Conservation (phyloP, 2,113 vertebrate species). For the Cyprinodon tularosa region DNA sequence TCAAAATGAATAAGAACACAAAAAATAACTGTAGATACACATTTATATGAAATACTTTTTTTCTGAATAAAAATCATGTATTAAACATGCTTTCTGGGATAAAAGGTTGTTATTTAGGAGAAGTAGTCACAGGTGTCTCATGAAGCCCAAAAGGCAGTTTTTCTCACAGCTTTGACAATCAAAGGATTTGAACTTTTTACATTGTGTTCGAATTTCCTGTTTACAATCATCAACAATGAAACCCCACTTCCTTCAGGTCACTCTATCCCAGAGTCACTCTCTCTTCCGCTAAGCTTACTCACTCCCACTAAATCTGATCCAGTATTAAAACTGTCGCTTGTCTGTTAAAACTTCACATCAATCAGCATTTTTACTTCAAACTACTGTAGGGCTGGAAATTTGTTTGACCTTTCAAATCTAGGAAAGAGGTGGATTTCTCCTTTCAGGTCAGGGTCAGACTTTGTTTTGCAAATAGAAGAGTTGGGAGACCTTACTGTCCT, state of each 20-base stretch:
- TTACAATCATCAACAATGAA: slow-evolving; percentile 50
- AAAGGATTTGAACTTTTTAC: slow-evolving; percentile 36
- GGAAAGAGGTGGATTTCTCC: neutral
- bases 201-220: slow-evolving; percentile 65
- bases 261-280: slow-evolving; percentile 34
- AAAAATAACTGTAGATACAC: too few relatives aligned
- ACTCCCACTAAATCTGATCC: neutral
- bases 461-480: neutral
- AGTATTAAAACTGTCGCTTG: neutral
- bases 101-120: too few relatives aligned
- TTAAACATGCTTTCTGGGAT: too few relatives aligned
- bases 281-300: slow-evolving; percentile 6
- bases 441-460: neutral
- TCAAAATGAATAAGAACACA: neutral
- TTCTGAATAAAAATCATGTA: too few relatives aligned
- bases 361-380: neutral
- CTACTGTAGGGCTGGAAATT: neutral
- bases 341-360: neutral
- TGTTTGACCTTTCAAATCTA: too few relatives aligned
- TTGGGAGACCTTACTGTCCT: neutral
- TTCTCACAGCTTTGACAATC: slow-evolving; percentile 63
- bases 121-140: slow-evolving; percentile 44
- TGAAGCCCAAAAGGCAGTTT: slow-evolving; percentile 30
- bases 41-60: too few relatives aligned
- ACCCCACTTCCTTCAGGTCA: slow-evolving; percentile 24